Percentiles rank a stretch among this genome's conserved stretches.
Evolutionary conservation across 1,140 invertebrate species (phyloP).

Genomic region (Callitettix versicolor): DNA sequence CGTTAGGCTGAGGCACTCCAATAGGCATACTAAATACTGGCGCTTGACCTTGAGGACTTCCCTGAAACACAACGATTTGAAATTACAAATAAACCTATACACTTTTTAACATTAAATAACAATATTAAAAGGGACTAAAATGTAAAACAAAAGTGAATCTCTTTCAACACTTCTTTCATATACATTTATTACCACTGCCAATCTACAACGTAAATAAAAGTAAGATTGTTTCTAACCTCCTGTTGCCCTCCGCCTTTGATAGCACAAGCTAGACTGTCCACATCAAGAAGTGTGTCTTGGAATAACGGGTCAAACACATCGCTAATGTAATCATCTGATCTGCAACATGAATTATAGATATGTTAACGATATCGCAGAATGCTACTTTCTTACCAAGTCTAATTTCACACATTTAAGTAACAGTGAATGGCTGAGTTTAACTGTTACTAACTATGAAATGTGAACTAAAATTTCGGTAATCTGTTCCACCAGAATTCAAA

Average conservation of each 20-base stretch:
- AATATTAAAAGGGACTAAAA: no score
- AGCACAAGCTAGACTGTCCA: not conserved
- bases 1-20: conserved; percentile 29
- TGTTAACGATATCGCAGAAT: no score
- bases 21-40: conserved; percentile 31
- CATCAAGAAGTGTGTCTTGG: conserved; percentile 9
- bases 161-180: no score
- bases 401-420: no score
- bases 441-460: no score
- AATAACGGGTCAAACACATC: conserved; percentile 20
- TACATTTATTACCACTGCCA: not conserved
- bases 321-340: conserved; percentile 15
- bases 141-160: no score
- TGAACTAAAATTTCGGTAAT: conserved; percentile 7
- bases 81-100: no score
- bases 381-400: not conserved
- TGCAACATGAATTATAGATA: not conserved
- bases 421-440: no score
- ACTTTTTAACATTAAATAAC: no score
- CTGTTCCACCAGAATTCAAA: no score
- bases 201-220: not conserved
- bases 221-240: conserved; percentile 6
- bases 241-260: conserved; percentile 12
- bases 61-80: conserved; percentile 4
- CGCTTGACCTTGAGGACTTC: conserved; percentile 18